Conservation (phyloP, 2,888 invertebrate species). For the Smittia aterrima region DNA sequence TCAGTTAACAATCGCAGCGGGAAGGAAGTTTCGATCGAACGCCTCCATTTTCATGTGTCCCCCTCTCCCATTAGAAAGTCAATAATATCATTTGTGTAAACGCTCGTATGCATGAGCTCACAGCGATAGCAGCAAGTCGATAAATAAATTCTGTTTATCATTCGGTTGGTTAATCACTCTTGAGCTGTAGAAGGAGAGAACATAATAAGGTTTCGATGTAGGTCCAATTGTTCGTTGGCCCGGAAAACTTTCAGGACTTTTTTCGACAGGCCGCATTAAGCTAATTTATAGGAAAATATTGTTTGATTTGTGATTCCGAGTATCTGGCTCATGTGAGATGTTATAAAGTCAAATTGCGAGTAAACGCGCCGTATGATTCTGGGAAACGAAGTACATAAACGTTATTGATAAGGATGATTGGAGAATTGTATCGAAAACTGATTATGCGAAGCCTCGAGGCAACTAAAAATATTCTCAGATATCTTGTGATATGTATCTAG, state of each 20-base stretch:
- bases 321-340: no score
- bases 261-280: background rate
- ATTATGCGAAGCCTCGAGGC: no score
- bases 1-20: background rate
- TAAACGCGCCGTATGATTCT: no score
- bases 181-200: background rate
- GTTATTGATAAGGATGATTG: no score
- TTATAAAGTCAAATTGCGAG: no score
- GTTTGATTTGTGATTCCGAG: background rate
- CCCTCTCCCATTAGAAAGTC: background rate
- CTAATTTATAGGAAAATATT: conserved; percentile 3
- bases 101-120: background rate
- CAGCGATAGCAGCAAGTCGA: background rate
- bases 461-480: no score
- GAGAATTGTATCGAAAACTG: no score
- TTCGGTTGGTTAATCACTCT: conserved; percentile 11
- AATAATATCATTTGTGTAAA: background rate
- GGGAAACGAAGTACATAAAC: no score
- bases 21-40: no score
- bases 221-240: background rate
- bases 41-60: background rate
- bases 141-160: conserved; percentile 17
- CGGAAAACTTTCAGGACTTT: background rate
- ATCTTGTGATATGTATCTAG: no score
- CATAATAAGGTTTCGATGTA: background rate